Conservation (phyloP, 2,113 vertebrate species). For the Rhabdornis inornatus region DNA sequence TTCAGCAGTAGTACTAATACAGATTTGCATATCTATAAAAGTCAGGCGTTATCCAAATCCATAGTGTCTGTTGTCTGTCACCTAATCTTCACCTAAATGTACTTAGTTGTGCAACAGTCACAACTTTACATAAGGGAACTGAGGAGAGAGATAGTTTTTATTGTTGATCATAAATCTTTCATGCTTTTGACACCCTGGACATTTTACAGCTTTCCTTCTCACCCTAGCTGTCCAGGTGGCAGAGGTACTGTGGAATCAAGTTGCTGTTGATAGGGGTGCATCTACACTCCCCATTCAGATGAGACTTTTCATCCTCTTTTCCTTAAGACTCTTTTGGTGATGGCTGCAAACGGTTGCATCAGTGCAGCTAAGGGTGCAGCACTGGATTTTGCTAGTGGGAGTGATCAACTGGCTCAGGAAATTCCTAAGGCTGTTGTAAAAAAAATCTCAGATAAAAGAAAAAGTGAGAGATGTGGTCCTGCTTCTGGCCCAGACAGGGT, state of each 20-base stretch:
- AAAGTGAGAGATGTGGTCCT: not conserved
- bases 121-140: not conserved
- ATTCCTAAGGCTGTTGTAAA: not conserved
- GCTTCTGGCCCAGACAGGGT: not conserved
- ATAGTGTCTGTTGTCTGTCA: not conserved
- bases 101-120: not conserved
- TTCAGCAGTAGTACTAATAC: not conserved
- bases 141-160: not conserved
- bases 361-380: fast-evolving
- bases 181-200: not conserved
- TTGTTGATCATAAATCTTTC: not conserved
- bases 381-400: not conserved
- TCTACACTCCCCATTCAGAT: fast-evolving
- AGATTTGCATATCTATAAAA: not conserved
- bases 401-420: not conserved
- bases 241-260: not conserved
- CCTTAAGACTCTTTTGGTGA: not conserved
- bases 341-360: not conserved
- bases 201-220: not conserved
- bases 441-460: not conserved
- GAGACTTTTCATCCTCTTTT: not conserved
- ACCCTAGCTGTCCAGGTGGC: not conserved
- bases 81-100: not conserved
- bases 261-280: not conserved
- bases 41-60: not conserved